Evolutionary conservation across 2,888 invertebrate genomes (phyloP).

Genomic region (Acanthosepion esculentum): DNA sequence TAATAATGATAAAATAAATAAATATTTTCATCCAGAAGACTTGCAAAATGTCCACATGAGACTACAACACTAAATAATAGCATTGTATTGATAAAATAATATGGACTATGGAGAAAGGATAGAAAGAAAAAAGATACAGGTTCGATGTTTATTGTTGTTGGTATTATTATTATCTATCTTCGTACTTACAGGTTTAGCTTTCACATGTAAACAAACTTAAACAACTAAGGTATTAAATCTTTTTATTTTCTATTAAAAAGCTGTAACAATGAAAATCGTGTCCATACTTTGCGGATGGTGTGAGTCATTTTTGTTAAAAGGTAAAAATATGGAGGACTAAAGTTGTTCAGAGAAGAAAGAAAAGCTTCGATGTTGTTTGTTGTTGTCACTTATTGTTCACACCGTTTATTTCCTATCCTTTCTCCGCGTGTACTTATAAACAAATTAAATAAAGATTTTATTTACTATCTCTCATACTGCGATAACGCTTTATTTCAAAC

Average conservation of each 20-base stretch:
- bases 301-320: conserved; percentile 2
- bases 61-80: too few species aligned
- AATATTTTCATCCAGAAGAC: not conserved
- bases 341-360: not conserved
- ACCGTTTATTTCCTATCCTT: not conserved
- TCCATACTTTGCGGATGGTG: not conserved
- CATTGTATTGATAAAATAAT: too few species aligned
- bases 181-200: not conserved
- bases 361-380: not conserved
- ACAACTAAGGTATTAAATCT: not conserved
- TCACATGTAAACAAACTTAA: conserved; percentile 25
- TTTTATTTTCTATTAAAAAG: not conserved
- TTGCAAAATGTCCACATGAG: not conserved
- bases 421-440: not conserved
- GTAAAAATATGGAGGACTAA: not conserved
- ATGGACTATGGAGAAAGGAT: too few species aligned
- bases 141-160: too few species aligned
- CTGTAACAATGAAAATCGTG: not conserved
- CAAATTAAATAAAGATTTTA: not conserved
- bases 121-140: too few species aligned
- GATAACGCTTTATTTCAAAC: not conserved
- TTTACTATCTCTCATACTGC: not conserved
- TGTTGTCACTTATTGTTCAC: not conserved
- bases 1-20: too few species aligned
- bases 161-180: not conserved